phyloP scores from a whole-genome alignment of 2,113 vertebrate genomes.

The Grallaria varia region DNA sequence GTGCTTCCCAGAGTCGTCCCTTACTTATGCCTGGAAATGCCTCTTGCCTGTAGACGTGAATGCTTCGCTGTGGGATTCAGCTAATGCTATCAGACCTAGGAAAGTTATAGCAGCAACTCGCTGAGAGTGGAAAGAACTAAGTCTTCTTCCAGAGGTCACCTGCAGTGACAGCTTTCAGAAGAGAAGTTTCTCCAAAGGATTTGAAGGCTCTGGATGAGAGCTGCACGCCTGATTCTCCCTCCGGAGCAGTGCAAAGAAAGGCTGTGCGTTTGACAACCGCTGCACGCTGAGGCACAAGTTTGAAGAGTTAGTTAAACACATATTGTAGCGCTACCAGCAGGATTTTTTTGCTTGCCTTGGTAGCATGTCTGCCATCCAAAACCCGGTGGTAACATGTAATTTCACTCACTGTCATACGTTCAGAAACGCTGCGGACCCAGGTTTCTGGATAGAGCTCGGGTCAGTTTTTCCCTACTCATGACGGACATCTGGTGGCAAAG shows the following conservation, averaged over 20 bases:
- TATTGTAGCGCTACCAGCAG: conserved; percentile 7
- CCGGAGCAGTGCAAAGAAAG: neutral
- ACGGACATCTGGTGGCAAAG: conserved; percentile 76
- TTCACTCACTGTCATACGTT: neutral
- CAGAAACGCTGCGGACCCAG: conserved; percentile 28
- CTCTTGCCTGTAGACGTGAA: neutral
- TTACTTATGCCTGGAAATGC: neutral
- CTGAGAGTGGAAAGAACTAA: neutral
- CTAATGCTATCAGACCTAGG: neutral
- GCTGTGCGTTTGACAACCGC: neutral
- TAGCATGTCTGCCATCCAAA: neutral
- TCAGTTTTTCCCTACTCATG: conserved; percentile 72
- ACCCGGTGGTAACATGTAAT: neutral
- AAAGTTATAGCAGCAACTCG: neutral
- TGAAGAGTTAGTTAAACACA: conserved; percentile 3
- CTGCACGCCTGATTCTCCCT: neutral
- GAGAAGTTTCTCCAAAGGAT: neutral
- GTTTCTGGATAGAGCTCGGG: neutral
- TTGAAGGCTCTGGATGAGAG: neutral
- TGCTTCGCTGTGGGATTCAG: neutral
- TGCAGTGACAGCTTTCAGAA: neutral
- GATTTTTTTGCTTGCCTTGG: conserved; percentile 16
- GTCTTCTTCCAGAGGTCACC: neutral
- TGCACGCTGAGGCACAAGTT: neutral
- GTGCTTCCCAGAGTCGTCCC: neutral